Conservation (phyloP, 92 coral and sea anemone genomes). For the Desmophyllum pertusum region DNA sequence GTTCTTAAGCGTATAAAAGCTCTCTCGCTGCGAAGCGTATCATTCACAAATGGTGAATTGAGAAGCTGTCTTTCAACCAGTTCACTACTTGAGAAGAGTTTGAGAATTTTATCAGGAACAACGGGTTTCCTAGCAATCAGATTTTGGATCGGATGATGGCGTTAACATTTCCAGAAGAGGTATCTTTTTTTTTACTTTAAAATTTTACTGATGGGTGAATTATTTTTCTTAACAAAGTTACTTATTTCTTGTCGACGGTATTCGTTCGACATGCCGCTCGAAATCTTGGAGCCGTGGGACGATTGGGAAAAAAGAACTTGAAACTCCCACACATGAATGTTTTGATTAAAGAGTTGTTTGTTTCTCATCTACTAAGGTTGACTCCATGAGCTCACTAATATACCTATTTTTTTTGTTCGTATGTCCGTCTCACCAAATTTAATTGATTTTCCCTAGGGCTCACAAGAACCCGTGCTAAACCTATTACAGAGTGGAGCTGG, state of each 20-base stretch:
- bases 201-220: neutral
- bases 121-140: neutral
- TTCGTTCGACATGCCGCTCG: too few species aligned
- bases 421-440: too few species aligned
- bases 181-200: neutral
- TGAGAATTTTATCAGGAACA: neutral
- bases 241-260: neutral
- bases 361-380: too few species aligned
- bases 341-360: too few species aligned
- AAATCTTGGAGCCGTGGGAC: too few species aligned
- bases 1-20: too few species aligned
- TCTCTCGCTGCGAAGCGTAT: too few species aligned
- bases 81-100: neutral
- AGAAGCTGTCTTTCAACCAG: neutral
- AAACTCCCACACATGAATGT: too few species aligned
- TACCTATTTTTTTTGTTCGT: too few species aligned
- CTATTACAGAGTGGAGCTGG: neutral
- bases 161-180: neutral
- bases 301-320: too few species aligned
- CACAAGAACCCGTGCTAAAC: neutral
- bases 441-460: too few species aligned
- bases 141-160: slow-evolving; percentile 2
- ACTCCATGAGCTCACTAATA: too few species aligned
- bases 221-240: neutral
- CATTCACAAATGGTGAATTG: neutral